Base-by-base conservation (phyloP, 1,140 invertebrate species). In the Macrocentrus cingulum region DNA sequence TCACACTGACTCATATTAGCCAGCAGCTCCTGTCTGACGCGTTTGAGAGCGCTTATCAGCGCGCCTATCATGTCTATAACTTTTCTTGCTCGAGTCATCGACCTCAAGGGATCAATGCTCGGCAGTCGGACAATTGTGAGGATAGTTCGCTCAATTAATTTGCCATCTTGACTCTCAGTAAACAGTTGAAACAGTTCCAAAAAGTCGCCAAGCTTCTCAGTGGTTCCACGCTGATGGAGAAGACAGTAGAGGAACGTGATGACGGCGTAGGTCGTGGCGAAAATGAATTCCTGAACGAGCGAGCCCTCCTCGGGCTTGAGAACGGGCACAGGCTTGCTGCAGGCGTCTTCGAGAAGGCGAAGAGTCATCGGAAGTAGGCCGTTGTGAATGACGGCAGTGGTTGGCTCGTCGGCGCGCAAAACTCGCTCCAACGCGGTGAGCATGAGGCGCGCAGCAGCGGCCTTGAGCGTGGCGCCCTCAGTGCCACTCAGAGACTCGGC, bases 281-380 rank as follows among this genome's bases (percentile, higher is more conserved):
- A 87, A 2, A 87, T 77, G 61, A 84, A 87, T 66, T 84, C 84
- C 51, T 85, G 82, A 32, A 83, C 66, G 64, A 81, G 53, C 54
- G 74, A 61, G 58, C 79, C 75, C 52, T 80, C 76, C 13, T 77
- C 76, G 0, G 60, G 55, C 0, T 60, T 67, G 0, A 63, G 8
- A 0, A 57, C 61, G 0, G 56, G 36, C 2, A 67, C 61, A n/a
- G 68, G 66, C 54, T 68, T 74, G 15, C 65, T 65, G 23, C 74
- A 79, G 6, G 81, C 80, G 57, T 85, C 84, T 65, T 86, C 85
- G 13, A 86, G 60, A 9, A 87, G 65, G 62, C 83, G 77, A 4
- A 86, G 60, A 2, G 84, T 79, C 81, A 86, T 84, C 3, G 85
- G 85, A 8, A 88, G 46, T 15, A 85, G 77, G 0, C 84, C 85